A percentile compares a stretch with the other conserved stretches of the same genome.
phyloP scores from a whole-genome alignment of 2,113 vertebrate genomes.

The Lipophrys pholis region DNA sequence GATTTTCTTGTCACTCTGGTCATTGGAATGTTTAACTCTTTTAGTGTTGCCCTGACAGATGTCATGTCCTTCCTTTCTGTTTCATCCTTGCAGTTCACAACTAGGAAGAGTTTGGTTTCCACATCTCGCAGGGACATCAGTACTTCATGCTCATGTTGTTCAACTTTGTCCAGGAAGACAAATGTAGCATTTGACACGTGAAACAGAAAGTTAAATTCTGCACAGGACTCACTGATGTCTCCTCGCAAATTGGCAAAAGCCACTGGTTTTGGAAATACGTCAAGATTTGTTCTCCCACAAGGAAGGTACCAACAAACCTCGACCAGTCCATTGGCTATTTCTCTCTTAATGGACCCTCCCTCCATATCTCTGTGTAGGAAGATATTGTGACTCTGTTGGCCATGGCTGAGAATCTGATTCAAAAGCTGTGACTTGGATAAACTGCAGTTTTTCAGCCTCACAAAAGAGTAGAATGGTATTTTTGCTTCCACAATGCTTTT shows the following conservation, averaged over 20 bases:
- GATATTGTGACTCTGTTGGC: slow-evolving; percentile 61
- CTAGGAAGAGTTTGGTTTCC: slow-evolving; percentile 48
- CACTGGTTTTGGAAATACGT: slow-evolving; percentile 65
- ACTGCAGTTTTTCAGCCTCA: slow-evolving; percentile 75
- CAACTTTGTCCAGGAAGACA: slow-evolving; percentile 76
- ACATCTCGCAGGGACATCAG: slow-evolving; percentile 56
- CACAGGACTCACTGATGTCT: slow-evolving; percentile 57
- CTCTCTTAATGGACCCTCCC: slow-evolving; percentile 35
- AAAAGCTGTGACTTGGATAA: slow-evolving; percentile 83
- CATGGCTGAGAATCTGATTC: slow-evolving; percentile 74
- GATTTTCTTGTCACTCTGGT: slow-evolving; percentile 1
- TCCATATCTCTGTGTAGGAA: slow-evolving; percentile 78
- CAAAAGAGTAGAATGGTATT: slow-evolving; percentile 78
- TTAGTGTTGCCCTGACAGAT: neutral
- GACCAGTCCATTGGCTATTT: slow-evolving; percentile 78
- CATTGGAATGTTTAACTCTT: slow-evolving; percentile 39
- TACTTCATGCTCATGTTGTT: slow-evolving; percentile 60
- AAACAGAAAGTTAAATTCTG: slow-evolving; percentile 78
- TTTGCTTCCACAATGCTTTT: slow-evolving; percentile 56
- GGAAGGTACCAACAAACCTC: slow-evolving; percentile 83
- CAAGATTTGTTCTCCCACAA: slow-evolving; percentile 27
- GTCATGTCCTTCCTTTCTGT: neutral
- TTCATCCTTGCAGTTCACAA: slow-evolving; percentile 23
- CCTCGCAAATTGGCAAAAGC: slow-evolving; percentile 78
- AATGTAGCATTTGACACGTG: slow-evolving; percentile 80